Evolutionary conservation across 2,888 invertebrate species (phyloP).

Genomic region (Parelbella ahira): DNA sequence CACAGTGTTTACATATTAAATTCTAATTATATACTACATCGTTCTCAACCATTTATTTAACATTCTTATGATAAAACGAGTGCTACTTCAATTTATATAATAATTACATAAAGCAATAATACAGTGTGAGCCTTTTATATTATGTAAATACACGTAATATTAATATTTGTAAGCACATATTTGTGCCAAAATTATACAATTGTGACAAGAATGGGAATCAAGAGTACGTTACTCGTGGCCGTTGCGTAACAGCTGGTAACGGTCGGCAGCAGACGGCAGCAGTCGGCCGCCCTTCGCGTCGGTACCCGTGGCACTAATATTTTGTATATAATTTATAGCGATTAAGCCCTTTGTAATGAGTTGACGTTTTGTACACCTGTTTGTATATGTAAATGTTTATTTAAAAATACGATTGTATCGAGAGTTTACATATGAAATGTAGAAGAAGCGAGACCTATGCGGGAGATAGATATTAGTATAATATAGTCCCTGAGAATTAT

Average conservation of each 20-base stretch:
- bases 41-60: constrained; percentile 25
- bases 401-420: constrained; percentile 56
- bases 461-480: constrained; percentile 49
- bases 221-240: constrained; percentile 16
- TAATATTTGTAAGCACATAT: constrained; percentile 55
- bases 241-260: too few species aligned
- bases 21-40: constrained; percentile 26
- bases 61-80: constrained; percentile 25
- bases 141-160: constrained; percentile 53
- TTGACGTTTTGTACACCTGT: constrained; percentile 72
- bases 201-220: constrained; percentile 36
- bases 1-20: constrained; percentile 41
- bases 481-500: constrained; percentile 61
- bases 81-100: constrained; percentile 28
- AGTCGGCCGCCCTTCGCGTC: constrained; percentile 13
- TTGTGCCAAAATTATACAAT: constrained; percentile 61
- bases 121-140: constrained; percentile 55
- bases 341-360: constrained; percentile 58
- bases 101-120: constrained; percentile 62
- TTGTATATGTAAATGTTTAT: constrained; percentile 77
- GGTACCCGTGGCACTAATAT: constrained; percentile 33
- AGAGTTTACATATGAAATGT: constrained; percentile 48
- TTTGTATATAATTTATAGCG: constrained; percentile 67
- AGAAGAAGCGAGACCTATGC: constrained; percentile 56
- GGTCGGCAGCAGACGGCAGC: too few species aligned